phyloP scores from a whole-genome alignment of 2,113 vertebrate genomes.

The Nettapus auritus region DNA sequence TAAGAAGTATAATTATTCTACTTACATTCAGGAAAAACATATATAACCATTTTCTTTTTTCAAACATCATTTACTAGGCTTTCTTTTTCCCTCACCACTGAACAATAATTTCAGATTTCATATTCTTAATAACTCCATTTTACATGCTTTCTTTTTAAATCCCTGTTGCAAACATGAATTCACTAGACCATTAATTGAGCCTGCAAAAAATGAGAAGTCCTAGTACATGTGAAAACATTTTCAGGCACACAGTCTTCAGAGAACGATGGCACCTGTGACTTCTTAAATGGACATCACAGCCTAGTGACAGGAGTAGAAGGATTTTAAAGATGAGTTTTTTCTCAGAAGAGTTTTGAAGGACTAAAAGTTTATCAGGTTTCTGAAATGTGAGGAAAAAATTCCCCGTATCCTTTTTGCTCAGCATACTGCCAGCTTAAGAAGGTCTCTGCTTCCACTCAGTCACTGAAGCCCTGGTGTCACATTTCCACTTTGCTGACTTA shows the following conservation, averaged over 20 bases:
- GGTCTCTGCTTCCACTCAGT: not conserved
- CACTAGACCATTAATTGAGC: not conserved
- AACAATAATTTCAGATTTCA: not conserved
- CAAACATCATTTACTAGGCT: not conserved
- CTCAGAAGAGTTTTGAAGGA: not conserved
- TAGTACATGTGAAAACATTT: not conserved
- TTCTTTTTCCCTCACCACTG: not conserved
- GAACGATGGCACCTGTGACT: not conserved
- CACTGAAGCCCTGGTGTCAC: fast-evolving
- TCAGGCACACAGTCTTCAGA: not conserved
- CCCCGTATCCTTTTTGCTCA: not conserved
- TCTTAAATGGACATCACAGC: not conserved
- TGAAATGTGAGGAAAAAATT: not conserved
- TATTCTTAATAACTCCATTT: not conserved
- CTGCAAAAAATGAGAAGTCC: not conserved
- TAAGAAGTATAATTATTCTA: not conserved
- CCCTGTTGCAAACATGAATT: not conserved
- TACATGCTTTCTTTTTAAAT: not conserved
- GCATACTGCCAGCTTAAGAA: not conserved
- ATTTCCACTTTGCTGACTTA: not conserved
- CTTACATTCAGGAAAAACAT: not conserved
- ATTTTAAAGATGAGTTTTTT: not conserved
- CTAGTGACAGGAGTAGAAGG: not conserved
- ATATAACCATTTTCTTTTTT: not conserved
- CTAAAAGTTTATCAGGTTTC: not conserved